Evolutionary conservation across 2,113 vertebrate genomes (phyloP).

Genomic region (Gymnogyps californianus): DNA sequence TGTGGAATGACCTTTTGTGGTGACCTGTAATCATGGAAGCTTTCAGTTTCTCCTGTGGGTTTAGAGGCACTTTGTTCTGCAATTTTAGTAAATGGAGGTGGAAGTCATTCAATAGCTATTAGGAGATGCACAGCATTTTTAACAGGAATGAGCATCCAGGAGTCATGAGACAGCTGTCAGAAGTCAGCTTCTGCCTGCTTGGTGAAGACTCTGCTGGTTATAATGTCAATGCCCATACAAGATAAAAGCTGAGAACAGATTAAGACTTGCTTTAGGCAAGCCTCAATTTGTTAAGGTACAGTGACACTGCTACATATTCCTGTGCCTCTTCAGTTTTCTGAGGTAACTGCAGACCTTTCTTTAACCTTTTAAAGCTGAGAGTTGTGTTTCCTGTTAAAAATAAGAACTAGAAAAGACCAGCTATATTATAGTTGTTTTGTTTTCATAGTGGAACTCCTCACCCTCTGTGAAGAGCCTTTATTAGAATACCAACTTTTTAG

Average conservation of each 20-base stretch:
- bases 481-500: neutral
- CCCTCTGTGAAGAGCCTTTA: neutral
- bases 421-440: neutral
- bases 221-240: neutral
- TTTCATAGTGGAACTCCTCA: neutral
- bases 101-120: neutral
- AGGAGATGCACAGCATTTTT: neutral
- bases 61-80: neutral
- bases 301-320: neutral
- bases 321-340: neutral
- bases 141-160: neutral
- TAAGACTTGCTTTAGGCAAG: neutral
- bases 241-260: neutral
- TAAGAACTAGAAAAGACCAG: neutral
- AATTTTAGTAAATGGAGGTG: neutral
- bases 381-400: neutral
- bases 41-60: neutral
- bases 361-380: neutral
- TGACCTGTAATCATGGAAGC: neutral
- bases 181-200: neutral
- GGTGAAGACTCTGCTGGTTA: neutral
- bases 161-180: neutral
- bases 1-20: neutral
- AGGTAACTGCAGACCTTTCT: neutral
- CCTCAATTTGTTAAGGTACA: neutral